These are phyloP conservation scores for Prolemur simus DNA, from an alignment of 2,113 vertebrate genomes.

Conservation along the genomic window DNA sequence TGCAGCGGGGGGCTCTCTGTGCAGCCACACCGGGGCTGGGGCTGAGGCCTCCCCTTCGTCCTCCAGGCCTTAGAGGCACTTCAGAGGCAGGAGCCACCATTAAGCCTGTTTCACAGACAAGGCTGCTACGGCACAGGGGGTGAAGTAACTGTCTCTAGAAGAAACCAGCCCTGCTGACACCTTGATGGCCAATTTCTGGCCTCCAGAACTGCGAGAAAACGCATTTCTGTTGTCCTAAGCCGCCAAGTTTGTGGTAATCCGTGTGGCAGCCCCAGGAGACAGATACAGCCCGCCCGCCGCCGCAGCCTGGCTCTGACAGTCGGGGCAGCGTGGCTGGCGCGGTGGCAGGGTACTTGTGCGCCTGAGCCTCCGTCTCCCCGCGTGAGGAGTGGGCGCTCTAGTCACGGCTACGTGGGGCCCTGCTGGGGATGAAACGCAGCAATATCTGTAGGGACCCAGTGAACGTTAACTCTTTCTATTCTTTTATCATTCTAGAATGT, in stretches of 20 bases:
- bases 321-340: neutral
- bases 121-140: neutral
- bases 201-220: neutral
- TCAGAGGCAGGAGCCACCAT: neutral
- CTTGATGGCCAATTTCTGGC: neutral
- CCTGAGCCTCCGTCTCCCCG: neutral
- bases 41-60: neutral
- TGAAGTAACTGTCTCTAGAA: neutral
- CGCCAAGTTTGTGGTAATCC: neutral
- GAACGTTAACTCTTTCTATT: neutral
- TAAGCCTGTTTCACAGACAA: neutral
- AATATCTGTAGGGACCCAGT: neutral
- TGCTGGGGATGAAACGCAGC: neutral
- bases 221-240: neutral
- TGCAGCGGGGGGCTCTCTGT: rapidly evolving
- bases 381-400: neutral
- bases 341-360: neutral
- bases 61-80: neutral
- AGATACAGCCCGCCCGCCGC: rapidly evolving
- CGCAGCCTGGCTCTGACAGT: rapidly evolving
- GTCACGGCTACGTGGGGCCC: rapidly evolving
- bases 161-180: neutral
- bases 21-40: rapidly evolving
- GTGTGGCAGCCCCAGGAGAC: neutral
- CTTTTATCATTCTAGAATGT: neutral